phyloP scores from a whole-genome alignment of 2,888 invertebrate genomes.

The Falcaria lacertinaria region DNA sequence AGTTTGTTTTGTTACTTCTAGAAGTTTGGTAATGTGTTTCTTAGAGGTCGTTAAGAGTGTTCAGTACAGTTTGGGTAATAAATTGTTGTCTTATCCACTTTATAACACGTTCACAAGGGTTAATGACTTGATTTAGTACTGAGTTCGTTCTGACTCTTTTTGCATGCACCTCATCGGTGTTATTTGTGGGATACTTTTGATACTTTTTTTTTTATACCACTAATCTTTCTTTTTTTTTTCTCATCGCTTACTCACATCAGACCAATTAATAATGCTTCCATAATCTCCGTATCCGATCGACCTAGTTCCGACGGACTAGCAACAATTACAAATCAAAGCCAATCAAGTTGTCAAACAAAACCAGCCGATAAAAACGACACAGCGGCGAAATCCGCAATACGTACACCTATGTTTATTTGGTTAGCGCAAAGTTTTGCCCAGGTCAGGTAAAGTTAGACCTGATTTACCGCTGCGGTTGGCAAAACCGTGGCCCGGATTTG shows the following conservation, averaged over 20 bases:
- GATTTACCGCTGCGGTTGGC: conserved; percentile 16
- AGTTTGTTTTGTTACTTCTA: background rate
- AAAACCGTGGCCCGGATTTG: conserved; percentile 19
- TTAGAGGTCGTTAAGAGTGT: background rate
- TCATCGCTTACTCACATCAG: background rate
- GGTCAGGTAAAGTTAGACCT: conserved; percentile 10
- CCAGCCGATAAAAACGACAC: background rate
- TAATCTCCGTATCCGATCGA: background rate
- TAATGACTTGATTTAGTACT: too few species aligned
- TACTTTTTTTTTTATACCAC: too few species aligned
- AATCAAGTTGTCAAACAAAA: background rate
- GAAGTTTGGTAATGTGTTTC: background rate
- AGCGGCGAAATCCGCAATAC: too few species aligned
- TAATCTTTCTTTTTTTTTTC: too few species aligned
- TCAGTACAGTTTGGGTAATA: background rate
- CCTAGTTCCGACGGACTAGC: background rate
- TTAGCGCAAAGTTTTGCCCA: background rate
- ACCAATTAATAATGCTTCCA: background rate
- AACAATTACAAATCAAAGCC: background rate
- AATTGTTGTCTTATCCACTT: background rate
- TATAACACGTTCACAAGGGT: background rate
- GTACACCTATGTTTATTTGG: background rate
- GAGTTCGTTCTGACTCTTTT: too few species aligned
- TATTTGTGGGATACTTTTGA: too few species aligned
- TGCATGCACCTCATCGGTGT: too few species aligned